Evolutionary conservation across 1,140 invertebrate genomes (phyloP).

Genomic region (Cepaea nemoralis): DNA sequence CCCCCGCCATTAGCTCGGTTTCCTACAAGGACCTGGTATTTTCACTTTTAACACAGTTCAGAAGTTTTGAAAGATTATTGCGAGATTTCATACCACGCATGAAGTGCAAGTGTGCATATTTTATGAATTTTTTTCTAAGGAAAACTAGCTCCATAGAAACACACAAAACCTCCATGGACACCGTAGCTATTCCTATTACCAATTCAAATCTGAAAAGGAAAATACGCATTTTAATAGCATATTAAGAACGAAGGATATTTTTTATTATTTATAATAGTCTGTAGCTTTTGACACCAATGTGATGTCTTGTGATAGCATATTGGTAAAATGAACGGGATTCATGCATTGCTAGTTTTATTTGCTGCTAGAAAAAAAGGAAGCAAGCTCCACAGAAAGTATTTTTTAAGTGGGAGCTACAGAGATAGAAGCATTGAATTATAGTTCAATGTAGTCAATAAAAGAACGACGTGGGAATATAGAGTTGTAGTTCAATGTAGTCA

Average conservation of each 20-base stretch:
- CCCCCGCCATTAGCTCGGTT: neutral
- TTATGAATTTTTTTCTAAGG: neutral
- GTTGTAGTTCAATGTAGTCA: too few species aligned
- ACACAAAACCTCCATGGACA: neutral
- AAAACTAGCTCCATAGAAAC: neutral
- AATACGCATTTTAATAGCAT: neutral
- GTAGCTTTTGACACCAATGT: neutral
- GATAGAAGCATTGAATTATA: too few species aligned
- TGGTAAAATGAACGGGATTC: neutral
- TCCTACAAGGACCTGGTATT: constrained; percentile 1
- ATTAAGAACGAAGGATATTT: neutral
- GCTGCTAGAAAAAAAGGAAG: neutral
- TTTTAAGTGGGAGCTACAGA: neutral
- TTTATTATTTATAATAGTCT: neutral
- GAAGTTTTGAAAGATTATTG: constrained; percentile 1
- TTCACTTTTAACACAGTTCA: constrained; percentile 16
- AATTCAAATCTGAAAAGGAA: constrained; percentile 14
- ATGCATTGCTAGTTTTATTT: neutral
- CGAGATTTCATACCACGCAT: constrained; percentile 2
- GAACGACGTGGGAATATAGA: too few species aligned
- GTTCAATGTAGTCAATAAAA: too few species aligned
- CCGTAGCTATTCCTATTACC: neutral
- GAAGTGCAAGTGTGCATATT: constrained; percentile 15
- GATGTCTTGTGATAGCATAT: neutral
- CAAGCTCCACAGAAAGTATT: neutral